Evolutionary conservation across 2,797 vertebrate species (phyloP).

Genomic region (Syngnathus rostellatus): DNA sequence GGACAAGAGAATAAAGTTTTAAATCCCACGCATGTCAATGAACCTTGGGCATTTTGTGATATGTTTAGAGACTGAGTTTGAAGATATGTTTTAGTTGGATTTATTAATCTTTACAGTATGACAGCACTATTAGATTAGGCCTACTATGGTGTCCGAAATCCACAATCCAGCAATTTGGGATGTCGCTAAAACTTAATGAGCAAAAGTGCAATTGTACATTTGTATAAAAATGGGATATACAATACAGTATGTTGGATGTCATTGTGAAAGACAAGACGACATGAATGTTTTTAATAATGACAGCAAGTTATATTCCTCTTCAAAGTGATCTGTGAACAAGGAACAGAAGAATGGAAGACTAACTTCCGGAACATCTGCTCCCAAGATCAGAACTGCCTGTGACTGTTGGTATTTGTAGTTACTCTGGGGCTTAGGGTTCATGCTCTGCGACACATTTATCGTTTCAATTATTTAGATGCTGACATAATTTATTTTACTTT

Average conservation of each 20-base stretch:
- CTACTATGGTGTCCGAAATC: background rate
- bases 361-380: conserved; percentile 72
- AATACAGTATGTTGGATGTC: background rate
- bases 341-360: conserved; percentile 41
- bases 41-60: background rate
- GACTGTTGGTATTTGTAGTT: conserved; percentile 60
- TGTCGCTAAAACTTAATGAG: background rate
- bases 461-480: conserved; percentile 57
- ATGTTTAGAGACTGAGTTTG: background rate
- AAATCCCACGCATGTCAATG: background rate
- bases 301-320: conserved; percentile 22
- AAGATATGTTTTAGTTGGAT: background rate
- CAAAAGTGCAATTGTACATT: background rate
- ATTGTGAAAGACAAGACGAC: background rate
- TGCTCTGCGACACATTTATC: conserved; percentile 54
- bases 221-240: background rate
- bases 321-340: conserved; percentile 45
- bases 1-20: background rate
- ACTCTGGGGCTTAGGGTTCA: conserved; percentile 50
- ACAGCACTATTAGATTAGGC: background rate
- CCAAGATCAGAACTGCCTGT: conserved; percentile 56
- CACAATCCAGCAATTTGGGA: background rate
- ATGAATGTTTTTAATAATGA: conserved; percentile 1
- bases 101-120: background rate
- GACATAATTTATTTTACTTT: conserved; percentile 62